These are phyloP conservation scores for Amia ocellicauda DNA, from an alignment of 2,113 vertebrate species.

Conservation along the genomic window DNA sequence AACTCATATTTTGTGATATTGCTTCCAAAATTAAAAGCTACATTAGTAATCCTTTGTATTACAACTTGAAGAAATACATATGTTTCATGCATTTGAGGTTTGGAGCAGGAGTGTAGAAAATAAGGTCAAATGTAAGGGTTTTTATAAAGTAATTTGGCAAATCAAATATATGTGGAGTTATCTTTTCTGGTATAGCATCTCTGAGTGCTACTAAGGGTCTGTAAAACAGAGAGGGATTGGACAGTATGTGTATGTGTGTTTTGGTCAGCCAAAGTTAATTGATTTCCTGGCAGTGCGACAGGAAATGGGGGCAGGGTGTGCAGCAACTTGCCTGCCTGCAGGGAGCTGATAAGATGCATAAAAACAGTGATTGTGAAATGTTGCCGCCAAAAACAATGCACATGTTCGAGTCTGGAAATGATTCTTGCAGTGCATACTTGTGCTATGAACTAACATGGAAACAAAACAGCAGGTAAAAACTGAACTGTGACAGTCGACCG, in stretches of 20 bases:
- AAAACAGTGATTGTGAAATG: conserved; percentile 37
- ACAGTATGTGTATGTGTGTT: conserved; percentile 8
- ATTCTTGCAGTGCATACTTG: conserved; percentile 1
- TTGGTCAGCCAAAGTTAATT: conserved; percentile 18
- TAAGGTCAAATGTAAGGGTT: no score
- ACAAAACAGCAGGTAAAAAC: neutral
- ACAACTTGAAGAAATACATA: no score
- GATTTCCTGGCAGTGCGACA: conserved; percentile 60
- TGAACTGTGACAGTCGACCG: conserved; percentile 6
- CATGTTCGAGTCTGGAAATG: conserved; percentile 11
- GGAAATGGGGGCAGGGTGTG: conserved; percentile 57
- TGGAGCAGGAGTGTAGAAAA: no score
- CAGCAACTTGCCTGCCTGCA: conserved; percentile 30
- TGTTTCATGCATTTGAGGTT: no score
- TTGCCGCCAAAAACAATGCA: conserved; percentile 18
- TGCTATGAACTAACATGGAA: neutral
- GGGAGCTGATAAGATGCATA: conserved; percentile 33
- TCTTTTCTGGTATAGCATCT: no score
- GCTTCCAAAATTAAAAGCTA: no score
- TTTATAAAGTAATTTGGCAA: no score
- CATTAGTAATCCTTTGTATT: no score
- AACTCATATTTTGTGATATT: no score
- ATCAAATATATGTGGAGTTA: no score
- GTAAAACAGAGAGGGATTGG: no score
- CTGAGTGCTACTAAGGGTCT: no score